Evolutionary conservation across 64 coral and sea anemone species (phyloP).

Genomic region (Trachythela sp.): DNA sequence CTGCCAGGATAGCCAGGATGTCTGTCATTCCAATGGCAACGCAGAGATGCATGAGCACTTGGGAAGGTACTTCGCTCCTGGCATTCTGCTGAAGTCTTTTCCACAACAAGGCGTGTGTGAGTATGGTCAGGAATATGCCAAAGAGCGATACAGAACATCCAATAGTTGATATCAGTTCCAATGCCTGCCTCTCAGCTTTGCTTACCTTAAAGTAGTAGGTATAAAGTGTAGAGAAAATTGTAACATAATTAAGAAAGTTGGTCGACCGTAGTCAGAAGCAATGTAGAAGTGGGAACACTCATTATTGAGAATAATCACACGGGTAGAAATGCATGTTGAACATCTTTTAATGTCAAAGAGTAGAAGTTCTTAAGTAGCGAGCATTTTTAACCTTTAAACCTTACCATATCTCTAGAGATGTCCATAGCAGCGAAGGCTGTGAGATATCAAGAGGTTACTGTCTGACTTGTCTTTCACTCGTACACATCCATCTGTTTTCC

Average conservation of each 20-base stretch:
- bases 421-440: not conserved
- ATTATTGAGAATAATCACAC: no score
- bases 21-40: slow-evolving; percentile 28
- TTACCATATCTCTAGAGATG: not conserved
- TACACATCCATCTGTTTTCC: not conserved
- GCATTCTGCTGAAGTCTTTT: not conserved
- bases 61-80: not conserved
- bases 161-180: slow-evolving; percentile 35
- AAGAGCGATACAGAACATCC: slow-evolving; percentile 33
- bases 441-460: not conserved
- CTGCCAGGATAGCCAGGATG: slow-evolving; percentile 5
- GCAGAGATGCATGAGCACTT: slow-evolving; percentile 41
- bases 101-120: not conserved
- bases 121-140: slow-evolving; percentile 14
- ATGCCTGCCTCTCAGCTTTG: not conserved
- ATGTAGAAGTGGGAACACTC: no score
- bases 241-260: no score
- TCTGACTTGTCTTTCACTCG: not conserved
- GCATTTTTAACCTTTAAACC: not conserved
- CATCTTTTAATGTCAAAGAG: no score
- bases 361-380: no score
- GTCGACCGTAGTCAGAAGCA: no score
- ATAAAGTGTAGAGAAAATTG: no score
- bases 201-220: not conserved
- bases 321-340: no score